Conservation (phyloP, 1,140 invertebrate species). For the Colletes latitarsis region DNA sequence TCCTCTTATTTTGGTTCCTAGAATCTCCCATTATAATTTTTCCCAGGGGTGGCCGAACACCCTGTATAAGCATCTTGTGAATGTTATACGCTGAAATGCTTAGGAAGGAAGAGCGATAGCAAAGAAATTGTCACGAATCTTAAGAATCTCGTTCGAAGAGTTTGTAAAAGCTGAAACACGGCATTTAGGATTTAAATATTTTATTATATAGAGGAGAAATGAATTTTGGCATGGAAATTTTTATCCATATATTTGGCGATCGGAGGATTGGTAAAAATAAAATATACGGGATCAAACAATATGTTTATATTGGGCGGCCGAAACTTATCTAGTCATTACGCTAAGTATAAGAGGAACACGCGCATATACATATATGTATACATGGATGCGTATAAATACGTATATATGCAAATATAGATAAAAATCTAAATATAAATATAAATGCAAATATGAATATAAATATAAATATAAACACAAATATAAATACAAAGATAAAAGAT, state of each 20-base stretch:
- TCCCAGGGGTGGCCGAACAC: no score
- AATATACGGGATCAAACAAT: constrained; percentile 77
- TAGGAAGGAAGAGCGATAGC: not conserved
- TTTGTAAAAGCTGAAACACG: no score
- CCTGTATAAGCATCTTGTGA: not conserved
- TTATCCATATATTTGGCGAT: constrained; percentile 72
- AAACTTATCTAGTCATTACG: constrained; percentile 79
- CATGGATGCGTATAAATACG: constrained; percentile 21
- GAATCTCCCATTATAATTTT: no score
- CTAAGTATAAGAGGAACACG: constrained; percentile 69
- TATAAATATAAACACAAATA: constrained; percentile 31
- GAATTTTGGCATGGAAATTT: constrained; percentile 78
- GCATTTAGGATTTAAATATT: constrained; percentile 4
- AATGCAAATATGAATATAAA: constrained; percentile 13
- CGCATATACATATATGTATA: constrained; percentile 38
- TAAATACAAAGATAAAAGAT: constrained; percentile 47
- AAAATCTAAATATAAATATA: constrained; percentile 25
- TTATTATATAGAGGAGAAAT: constrained; percentile 41
- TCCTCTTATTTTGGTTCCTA: no score
- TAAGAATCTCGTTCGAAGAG: not conserved
- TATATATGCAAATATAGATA: not conserved
- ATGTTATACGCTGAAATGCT: not conserved
- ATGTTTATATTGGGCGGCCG: constrained; percentile 75
- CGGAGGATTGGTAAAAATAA: constrained; percentile 70
- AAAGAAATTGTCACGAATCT: not conserved